Base-by-base conservation (phyloP, 2,888 invertebrate genomes). In the Sarcophaga rosellei region DNA sequence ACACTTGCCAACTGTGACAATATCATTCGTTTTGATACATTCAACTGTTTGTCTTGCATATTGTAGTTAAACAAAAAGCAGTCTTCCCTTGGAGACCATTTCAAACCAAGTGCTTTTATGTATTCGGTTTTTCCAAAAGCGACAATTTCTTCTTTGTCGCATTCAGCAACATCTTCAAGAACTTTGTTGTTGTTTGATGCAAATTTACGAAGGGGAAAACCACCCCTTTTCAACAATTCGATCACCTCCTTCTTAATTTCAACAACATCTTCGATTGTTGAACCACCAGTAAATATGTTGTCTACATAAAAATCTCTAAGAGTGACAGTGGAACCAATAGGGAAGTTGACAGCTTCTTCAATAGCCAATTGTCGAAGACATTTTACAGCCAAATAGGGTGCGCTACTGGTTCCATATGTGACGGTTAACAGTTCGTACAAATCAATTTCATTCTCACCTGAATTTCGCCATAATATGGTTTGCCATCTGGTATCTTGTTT, bases 291-390 rank as follows among this genome's bases (percentile, higher is more conserved):
- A 3, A 89, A 68, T 20, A 88, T 66, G 77, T 89, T 88, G 44
- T 88, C 88, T 15, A 89, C 86, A 25, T 89, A 89, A 78, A 89
- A 88, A 66, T 89, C 85, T 0, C 57, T 76, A 2, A 69, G 61
- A 4, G 88, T 68, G 4, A 77, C 68, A 20, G 47, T 74, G 4
- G 87, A 47, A 15, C 87, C 90, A 15, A 86, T 12, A 3, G 89
- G 89, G 35, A 20, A 75, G 11, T 3, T 25, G 10, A 21, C 8
- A 4, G 21, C 44, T 8, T 70, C 6, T 65, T 76, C 68, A 21
- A 6, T n/a, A 21, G 68, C 69, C n/a, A 77, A 20, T 15, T 74
- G 47, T 23, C 23, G 59, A 1, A 82, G 25, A 23, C 79, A 79
- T 57, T 79, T 72, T 17, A 65, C 21, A 6, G 75, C 81, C 15